Conservation (phyloP, 2,888 invertebrate genomes). For the Orthosia cruda region DNA sequence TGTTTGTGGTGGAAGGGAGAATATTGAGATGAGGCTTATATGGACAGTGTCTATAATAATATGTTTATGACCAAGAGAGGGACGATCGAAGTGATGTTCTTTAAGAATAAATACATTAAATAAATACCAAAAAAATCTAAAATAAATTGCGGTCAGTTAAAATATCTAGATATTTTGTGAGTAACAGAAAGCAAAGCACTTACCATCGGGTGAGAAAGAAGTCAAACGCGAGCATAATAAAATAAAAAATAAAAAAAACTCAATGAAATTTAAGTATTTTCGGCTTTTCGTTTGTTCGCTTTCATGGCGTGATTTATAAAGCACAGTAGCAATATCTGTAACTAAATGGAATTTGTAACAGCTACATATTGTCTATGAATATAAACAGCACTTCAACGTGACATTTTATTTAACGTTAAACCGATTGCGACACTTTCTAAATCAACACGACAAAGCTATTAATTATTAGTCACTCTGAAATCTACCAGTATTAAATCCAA, state of each 20-base stretch:
- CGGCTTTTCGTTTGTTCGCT: background rate
- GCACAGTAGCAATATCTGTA: background rate
- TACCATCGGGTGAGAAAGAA: too few species aligned
- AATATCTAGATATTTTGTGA: background rate
- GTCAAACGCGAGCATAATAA: too few species aligned
- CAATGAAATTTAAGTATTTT: background rate
- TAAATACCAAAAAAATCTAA: too few species aligned
- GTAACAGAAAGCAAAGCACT: too few species aligned
- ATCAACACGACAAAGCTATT: constrained; percentile 16
- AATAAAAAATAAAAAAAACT: too few species aligned
- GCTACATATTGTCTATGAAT: constrained; percentile 18
- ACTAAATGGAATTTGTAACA: constrained; percentile 6
- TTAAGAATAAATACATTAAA: too few species aligned
- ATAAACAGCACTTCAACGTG: constrained; percentile 33
- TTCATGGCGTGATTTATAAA: background rate
- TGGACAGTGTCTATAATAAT: too few species aligned
- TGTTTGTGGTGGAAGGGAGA: background rate
- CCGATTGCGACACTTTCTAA: constrained; percentile 12
- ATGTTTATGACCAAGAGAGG: constrained; percentile 1
- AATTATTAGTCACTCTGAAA: constrained; percentile 37
- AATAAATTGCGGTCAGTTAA: background rate
- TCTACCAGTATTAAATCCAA: constrained; percentile 18
- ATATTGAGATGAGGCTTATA: background rate
- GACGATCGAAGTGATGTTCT: too few species aligned
- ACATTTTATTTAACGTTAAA: constrained; percentile 30